phyloP scores from a whole-genome alignment of 2,797 vertebrate genomes.

The Gallinago stenura region DNA sequence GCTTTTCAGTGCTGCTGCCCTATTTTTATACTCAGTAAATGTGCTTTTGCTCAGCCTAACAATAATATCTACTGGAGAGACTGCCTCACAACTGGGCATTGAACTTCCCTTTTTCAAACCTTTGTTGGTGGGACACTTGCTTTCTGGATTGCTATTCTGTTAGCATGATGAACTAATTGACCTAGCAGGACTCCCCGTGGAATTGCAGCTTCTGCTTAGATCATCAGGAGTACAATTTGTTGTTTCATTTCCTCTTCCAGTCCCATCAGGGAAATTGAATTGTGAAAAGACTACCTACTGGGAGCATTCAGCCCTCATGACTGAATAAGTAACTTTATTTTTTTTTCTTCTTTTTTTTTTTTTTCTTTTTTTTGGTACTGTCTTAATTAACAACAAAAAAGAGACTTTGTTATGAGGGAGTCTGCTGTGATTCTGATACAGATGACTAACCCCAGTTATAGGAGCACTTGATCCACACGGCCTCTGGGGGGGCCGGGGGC shows the following conservation, averaged over 20 bases:
- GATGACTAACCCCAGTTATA: conserved; percentile 66
- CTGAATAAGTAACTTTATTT: conserved; percentile 78
- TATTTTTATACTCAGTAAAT: conserved; percentile 30
- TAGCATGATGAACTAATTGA: conserved; percentile 79
- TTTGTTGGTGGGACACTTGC: conserved; percentile 57
- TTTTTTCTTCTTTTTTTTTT: conserved; percentile 1
- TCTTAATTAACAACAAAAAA: conserved; percentile 82
- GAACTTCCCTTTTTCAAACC: conserved; percentile 51
- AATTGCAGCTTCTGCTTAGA: conserved; percentile 78
- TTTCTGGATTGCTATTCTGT: conserved; percentile 74
- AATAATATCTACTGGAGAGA: conserved; percentile 52
- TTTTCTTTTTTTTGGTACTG: conserved; percentile 41
- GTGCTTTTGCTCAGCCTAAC: conserved; percentile 20
- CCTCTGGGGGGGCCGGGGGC: conserved; percentile 26
- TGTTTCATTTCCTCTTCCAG: conserved; percentile 81
- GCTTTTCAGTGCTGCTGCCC: conserved; percentile 30
- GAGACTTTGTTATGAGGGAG: conserved; percentile 72
- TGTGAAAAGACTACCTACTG: conserved; percentile 79
- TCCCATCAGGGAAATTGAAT: conserved; percentile 79
- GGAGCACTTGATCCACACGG: conserved; percentile 62
- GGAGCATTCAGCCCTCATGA: conserved; percentile 72
- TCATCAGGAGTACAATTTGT: conserved; percentile 79
- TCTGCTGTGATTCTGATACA: conserved; percentile 71
- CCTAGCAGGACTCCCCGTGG: conserved; percentile 73
- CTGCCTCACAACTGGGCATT: conserved; percentile 23